Evolutionary conservation across 2,888 invertebrate species (phyloP), one percentile per base, ranked within the genome.

Genomic region (Miltochrista miniata): DNA sequence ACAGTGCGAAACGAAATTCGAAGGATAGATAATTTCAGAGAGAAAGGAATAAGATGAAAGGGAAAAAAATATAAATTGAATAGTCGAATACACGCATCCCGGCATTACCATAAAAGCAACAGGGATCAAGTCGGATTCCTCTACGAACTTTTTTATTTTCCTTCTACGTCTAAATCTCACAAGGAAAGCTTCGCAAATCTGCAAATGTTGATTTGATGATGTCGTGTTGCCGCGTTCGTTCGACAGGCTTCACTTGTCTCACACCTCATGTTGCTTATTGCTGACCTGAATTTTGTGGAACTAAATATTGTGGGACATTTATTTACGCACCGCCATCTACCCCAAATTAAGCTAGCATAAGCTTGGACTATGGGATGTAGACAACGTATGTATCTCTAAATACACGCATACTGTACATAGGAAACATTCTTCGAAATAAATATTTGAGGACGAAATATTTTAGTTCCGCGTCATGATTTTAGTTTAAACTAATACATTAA

Each of bases 121-220:
- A 84, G 89, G 90, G 90, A 90, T 90, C 90, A 91, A 90, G 79
- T 70, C 72, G 91, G 91, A 90, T 91, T 91, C 90, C 87, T 85
- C 84, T 88, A 89, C 86, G 90, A 90, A 91, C 90, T 91, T 91
- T 90, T 91, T 91, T 91, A 91, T 91, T 91, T 90, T 90, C 90
- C 88, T 88, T 87, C 90, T 87, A 90, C 90, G 90, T 90, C 90
- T 91, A 91, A 90, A 91, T 91, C 91, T 90, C 87, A 74, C 81
- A 76, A 82, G 83, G 83, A 90, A 90, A 90, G 89, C 90, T 87
- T 82, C 89, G 92, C 85, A 88, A 92, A 92, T 92, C 92, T 92
- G 91, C 90, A 91, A 91, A 92, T 92, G 91, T 87, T 92, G 91
- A 92, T 92, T 92, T 92, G 92, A 92, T 92, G 91, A 92, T 91